Evolutionary conservation across 2,113 vertebrate genomes (phyloP).

Genomic region (Lophura nycthemera): DNA sequence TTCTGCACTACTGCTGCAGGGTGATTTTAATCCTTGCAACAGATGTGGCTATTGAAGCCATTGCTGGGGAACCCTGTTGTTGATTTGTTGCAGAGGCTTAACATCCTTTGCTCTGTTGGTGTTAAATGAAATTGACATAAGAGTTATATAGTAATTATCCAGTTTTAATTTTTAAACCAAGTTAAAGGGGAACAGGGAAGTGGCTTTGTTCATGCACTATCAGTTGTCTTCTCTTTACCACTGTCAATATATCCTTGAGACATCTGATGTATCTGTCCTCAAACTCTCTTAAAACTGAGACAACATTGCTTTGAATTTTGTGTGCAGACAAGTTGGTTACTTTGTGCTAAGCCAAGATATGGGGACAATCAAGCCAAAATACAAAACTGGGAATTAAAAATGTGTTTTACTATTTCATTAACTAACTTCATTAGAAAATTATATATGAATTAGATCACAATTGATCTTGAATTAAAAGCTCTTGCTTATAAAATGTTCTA

Average conservation of each 20-base stretch:
- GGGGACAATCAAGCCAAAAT: slow-evolving; percentile 17
- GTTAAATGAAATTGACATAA: not conserved
- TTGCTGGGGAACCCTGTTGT: not conserved
- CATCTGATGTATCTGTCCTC: not conserved
- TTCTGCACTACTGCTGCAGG: not conserved
- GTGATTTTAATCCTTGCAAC: not conserved
- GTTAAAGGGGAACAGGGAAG: slow-evolving; percentile 32
- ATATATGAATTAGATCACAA: slow-evolving; percentile 47
- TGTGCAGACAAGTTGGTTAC: not conserved
- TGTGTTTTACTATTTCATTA: slow-evolving; percentile 39
- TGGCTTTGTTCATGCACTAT: slow-evolving; percentile 19
- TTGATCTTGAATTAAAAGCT: slow-evolving; percentile 51
- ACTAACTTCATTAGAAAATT: slow-evolving; percentile 68
- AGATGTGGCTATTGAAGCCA: not conserved
- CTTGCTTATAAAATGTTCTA: slow-evolving; percentile 61
- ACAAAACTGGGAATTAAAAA: slow-evolving; percentile 43
- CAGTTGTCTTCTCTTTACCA: slow-evolving; percentile 30
- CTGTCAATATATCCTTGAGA: not conserved
- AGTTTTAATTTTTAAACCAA: slow-evolving; percentile 61
- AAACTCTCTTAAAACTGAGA: not conserved
- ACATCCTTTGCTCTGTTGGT: not conserved
- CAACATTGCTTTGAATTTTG: not conserved
- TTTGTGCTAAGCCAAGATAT: slow-evolving; percentile 9
- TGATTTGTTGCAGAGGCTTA: not conserved
- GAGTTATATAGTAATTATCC: slow-evolving; percentile 58